Percentiles rank a stretch among this genome's conserved stretches.
Conservation (phyloP, 2,797 vertebrate genomes). For the Sebastes alutus region DNA sequence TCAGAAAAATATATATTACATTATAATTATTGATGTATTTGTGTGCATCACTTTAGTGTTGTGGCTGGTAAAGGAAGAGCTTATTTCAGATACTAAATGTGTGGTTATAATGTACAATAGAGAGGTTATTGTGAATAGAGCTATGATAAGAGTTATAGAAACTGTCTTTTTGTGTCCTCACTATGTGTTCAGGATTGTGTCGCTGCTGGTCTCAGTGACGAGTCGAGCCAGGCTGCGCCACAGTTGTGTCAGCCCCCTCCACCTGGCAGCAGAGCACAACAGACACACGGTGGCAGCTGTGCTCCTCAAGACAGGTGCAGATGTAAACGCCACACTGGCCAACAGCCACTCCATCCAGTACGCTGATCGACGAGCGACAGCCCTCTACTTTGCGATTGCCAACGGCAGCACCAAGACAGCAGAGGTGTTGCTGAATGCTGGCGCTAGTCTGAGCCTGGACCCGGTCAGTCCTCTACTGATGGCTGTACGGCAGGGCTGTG, state of each 20-base stretch:
- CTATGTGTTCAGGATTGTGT: slow-evolving; percentile 86
- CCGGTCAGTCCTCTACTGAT: slow-evolving; percentile 90
- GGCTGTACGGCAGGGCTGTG: slow-evolving; percentile 87
- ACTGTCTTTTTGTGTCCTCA: background rate
- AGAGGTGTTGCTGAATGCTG: slow-evolving; percentile 87
- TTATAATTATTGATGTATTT: no score
- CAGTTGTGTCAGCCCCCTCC: slow-evolving; percentile 92
- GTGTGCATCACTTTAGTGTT: no score
- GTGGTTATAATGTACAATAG: background rate
- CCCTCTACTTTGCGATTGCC: slow-evolving; percentile 89
- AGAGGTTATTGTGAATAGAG: background rate
- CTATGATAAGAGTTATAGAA: background rate
- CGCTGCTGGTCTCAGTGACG: slow-evolving; percentile 90
- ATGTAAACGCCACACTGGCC: slow-evolving; percentile 89
- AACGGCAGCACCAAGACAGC: slow-evolving; percentile 85
- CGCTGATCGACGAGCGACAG: slow-evolving; percentile 86
- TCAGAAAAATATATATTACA: no score
- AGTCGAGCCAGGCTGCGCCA: slow-evolving; percentile 89
- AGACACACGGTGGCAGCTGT: slow-evolving; percentile 85
- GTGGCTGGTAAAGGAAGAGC: no score
- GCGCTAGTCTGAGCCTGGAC: slow-evolving; percentile 90
- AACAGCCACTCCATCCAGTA: slow-evolving; percentile 84
- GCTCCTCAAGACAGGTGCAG: slow-evolving; percentile 89
- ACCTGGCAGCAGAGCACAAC: slow-evolving; percentile 92
- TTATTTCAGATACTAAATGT: background rate